These are phyloP conservation scores for Thalassoma bifasciatum DNA, from an alignment of 2,113 vertebrate species.

Conservation along the genomic window DNA sequence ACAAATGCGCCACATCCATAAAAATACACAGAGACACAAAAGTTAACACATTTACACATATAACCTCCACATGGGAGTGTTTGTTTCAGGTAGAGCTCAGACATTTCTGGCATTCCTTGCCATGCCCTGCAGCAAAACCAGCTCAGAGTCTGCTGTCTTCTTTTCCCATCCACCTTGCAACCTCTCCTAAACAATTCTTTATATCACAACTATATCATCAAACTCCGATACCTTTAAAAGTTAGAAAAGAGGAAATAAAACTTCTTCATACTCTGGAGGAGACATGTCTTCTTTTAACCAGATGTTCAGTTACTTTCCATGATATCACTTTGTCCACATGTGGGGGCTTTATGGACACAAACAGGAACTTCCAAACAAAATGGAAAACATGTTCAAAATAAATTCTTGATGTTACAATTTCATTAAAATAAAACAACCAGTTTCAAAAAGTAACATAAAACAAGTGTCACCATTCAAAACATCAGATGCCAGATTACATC, in stretches of 20 bases:
- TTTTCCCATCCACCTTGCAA: background rate
- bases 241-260: background rate
- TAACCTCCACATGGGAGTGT: conserved; percentile 12
- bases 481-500: too few species aligned
- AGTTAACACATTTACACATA: conserved; percentile 13
- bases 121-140: conserved; percentile 38
- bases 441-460: too few species aligned
- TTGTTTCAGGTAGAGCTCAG: conserved; percentile 20
- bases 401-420: too few species aligned
- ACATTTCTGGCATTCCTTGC: conserved; percentile 60
- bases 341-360: too few species aligned
- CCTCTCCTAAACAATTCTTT: background rate
- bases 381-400: too few species aligned
- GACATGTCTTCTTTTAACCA: too few species aligned
- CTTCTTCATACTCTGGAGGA: too few species aligned
- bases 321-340: too few species aligned
- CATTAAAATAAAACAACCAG: too few species aligned
- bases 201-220: background rate
- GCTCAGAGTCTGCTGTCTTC: background rate
- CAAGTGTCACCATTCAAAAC: too few species aligned
- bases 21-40: conserved; percentile 3
- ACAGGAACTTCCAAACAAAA: too few species aligned
- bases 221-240: background rate
- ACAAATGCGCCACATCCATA: background rate
- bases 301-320: too few species aligned